These are phyloP conservation scores for Clarias fuscus DNA, from an alignment of 2,797 vertebrate species.

Conservation along the genomic window DNA sequence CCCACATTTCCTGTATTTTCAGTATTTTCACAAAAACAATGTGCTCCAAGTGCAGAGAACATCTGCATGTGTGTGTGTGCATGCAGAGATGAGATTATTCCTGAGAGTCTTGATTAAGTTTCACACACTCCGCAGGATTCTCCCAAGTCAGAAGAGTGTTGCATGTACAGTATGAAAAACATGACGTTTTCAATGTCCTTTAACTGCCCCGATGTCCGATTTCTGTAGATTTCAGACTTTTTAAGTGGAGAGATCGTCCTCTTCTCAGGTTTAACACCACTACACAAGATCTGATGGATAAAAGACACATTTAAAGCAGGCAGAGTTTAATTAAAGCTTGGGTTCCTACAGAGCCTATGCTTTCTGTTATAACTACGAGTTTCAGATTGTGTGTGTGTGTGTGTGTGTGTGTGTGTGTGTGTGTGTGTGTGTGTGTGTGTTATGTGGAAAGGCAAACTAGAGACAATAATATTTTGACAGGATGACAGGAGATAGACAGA, in stretches of 20 bases:
- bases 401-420: background rate
- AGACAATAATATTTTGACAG: constrained; percentile 13
- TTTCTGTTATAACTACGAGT: too few relatives aligned
- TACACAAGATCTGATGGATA: background rate
- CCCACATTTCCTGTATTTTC: constrained; percentile 18
- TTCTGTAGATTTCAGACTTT: background rate
- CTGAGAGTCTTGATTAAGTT: background rate
- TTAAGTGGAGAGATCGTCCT: too few relatives aligned
- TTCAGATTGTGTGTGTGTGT: background rate
- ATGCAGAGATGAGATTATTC: background rate
- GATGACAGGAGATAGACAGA: background rate
- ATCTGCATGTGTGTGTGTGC: constrained; percentile 6
- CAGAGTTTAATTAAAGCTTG: background rate
- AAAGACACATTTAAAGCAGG: background rate
- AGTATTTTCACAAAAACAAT: background rate
- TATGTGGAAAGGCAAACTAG: background rate
- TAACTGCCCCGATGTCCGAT: background rate
- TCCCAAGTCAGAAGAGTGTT: constrained; percentile 63
- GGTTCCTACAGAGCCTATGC: background rate
- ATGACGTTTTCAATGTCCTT: background rate
- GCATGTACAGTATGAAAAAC: constrained; percentile 59
- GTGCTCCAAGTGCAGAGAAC: constrained; percentile 34
- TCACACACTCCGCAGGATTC: constrained; percentile 34
- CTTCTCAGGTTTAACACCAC: background rate
- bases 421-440: background rate